These are phyloP conservation scores for Phymorhynchus buccinoides DNA, from an alignment of 1,140 invertebrate genomes.

Conservation along the genomic window DNA sequence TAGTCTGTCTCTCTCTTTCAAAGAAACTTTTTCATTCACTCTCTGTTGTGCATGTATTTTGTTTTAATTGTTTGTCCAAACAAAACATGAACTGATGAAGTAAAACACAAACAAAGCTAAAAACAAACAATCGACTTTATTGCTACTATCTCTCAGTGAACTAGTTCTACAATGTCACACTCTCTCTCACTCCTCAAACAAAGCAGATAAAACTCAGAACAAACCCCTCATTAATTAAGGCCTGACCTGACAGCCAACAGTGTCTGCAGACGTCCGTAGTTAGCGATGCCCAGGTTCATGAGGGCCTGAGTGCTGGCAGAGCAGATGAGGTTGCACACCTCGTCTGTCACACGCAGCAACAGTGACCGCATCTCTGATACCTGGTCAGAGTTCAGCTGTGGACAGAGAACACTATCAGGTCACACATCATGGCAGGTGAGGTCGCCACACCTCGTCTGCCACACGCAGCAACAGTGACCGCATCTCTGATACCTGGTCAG, in stretches of 20 bases:
- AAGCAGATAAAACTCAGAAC: background rate
- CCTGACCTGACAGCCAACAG: constrained; percentile 57
- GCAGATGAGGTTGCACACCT: constrained; percentile 63
- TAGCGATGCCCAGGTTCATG: constrained; percentile 53
- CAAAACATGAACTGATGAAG: background rate
- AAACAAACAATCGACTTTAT: too few species aligned
- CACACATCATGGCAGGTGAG: constrained; percentile 59
- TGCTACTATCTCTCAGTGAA: too few species aligned
- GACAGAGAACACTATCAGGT: background rate
- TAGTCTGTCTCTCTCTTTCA: too few species aligned
- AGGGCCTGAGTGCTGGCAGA: constrained; percentile 57
- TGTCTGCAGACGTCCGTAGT: constrained; percentile 60
- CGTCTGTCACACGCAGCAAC: constrained; percentile 59
- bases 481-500: constrained; percentile 43
- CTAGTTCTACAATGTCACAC: too few species aligned
- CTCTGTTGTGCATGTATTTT: too few species aligned
- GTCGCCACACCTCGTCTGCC: constrained; percentile 65
- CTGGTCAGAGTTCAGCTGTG: constrained; percentile 29
- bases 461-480: constrained; percentile 52
- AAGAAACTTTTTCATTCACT: too few species aligned
- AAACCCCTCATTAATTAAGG: background rate
- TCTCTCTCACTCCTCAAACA: background rate
- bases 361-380: constrained; percentile 43
- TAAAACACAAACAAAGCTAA: constrained; percentile 1
- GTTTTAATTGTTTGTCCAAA: too few species aligned